Percentiles rank a stretch among this genome's conserved stretches.
These are phyloP conservation scores for Hypomecis punctinalis DNA, from an alignment of 2,888 invertebrate species.

Conservation along the genomic window DNA sequence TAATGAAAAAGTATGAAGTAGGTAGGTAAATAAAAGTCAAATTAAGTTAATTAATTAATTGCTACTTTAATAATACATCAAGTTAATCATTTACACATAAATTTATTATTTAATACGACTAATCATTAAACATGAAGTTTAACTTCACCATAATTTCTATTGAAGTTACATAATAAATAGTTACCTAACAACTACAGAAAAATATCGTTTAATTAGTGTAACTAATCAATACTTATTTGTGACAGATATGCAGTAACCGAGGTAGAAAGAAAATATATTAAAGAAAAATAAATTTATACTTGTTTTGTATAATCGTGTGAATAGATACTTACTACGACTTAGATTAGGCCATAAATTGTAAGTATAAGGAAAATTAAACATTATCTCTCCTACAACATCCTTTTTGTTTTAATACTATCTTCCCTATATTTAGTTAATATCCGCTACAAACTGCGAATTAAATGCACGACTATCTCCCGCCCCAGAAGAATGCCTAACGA, in stretches of 20 bases:
- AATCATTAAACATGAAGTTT: constrained; percentile 67
- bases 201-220: constrained; percentile 26
- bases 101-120: constrained; percentile 38
- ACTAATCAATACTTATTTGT: constrained; percentile 17
- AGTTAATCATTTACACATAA: constrained; percentile 72
- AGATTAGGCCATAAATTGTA: constrained; percentile 63
- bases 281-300: constrained; percentile 22
- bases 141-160: constrained; percentile 66
- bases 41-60: constrained; percentile 63
- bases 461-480: constrained; percentile 75
- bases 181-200: constrained; percentile 48
- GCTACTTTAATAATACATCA: constrained; percentile 77
- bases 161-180: constrained; percentile 47
- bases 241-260: constrained; percentile 65
- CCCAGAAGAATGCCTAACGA: constrained; percentile 53
- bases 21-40: constrained; percentile 53
- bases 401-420: constrained; percentile 53
- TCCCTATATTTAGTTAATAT: constrained; percentile 64
- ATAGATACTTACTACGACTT: constrained; percentile 14
- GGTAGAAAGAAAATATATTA: constrained; percentile 50
- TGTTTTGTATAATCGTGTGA: constrained; percentile 7
- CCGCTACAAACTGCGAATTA: constrained; percentile 76
- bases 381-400: constrained; percentile 43
- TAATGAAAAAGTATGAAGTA: not conserved
- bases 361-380: constrained; percentile 47